Evolutionary conservation across 37 sponge, comb jelly and placozoan species (phyloP).

Genomic region (Spongilla lacustris): DNA sequence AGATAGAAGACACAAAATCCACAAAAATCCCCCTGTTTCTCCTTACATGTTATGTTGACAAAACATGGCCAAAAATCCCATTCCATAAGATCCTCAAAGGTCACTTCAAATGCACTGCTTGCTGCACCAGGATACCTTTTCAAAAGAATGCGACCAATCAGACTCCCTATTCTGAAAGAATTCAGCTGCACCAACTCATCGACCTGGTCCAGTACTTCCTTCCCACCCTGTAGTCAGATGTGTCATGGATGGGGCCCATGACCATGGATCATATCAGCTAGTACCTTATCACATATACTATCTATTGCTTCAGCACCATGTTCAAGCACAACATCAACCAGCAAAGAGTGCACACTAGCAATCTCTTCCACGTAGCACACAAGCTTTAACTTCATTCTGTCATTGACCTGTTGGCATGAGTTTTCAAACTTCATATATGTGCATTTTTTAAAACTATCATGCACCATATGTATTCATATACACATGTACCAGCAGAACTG

Average conservation of each 20-base stretch:
- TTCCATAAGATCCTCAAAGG: conserved; percentile 8
- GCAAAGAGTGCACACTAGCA: background rate
- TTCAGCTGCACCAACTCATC: background rate
- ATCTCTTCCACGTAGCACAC: background rate
- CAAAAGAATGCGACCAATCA: conserved; percentile 4
- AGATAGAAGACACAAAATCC: background rate
- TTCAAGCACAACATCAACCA: background rate
- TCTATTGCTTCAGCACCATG: background rate
- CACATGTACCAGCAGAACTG: too few species aligned
- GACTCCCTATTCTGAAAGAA: background rate
- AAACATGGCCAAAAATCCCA: conserved; percentile 28
- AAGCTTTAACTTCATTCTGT: background rate
- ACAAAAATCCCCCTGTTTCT: too few species aligned
- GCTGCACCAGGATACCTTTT: conserved; percentile 14
- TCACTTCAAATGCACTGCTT: background rate
- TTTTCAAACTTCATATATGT: too few species aligned
- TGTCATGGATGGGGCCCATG: background rate
- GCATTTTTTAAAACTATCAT: too few species aligned
- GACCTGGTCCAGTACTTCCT: background rate
- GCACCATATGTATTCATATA: too few species aligned
- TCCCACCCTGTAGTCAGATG: background rate
- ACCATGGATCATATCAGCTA: background rate
- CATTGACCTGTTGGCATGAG: background rate
- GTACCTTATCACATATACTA: background rate
- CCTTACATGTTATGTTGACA: background rate